Evolutionary conservation across 2,888 invertebrate genomes (phyloP).

Genomic region (Chaetogeoica ovagalla): DNA sequence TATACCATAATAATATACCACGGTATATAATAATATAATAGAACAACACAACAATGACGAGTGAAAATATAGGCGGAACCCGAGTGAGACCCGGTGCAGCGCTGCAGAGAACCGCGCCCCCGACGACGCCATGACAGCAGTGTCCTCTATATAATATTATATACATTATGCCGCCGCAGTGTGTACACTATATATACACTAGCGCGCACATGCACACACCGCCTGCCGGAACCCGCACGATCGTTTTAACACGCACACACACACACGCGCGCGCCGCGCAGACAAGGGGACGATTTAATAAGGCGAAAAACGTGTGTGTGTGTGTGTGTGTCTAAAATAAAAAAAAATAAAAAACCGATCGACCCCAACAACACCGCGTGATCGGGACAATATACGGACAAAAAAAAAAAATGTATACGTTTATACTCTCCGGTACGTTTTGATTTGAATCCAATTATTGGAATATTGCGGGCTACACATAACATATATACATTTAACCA

Average conservation of each 20-base stretch:
- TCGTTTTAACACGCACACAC: conserved; percentile 31
- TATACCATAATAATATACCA: no score
- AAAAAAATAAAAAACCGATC: conserved; percentile 41
- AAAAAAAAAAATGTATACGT: not conserved
- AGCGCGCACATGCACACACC: not conserved
- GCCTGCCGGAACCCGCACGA: conserved; percentile 26
- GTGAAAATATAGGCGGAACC: conserved; percentile 49
- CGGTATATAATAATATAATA: not conserved
- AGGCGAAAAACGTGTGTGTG: conserved; percentile 37
- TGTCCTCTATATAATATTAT: not conserved
- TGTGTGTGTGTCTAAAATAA: not conserved
- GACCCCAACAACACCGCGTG: conserved; percentile 17
- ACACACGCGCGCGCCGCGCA: not conserved
- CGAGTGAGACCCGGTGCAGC: not conserved
- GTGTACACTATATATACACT: not conserved
- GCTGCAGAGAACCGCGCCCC: conserved; percentile 37
- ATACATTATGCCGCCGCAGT: no score
- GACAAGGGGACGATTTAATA: conserved; percentile 44
- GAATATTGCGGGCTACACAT: not conserved
- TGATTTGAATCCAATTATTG: conserved; percentile 47
- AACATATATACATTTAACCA: not conserved
- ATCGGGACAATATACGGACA: not conserved
- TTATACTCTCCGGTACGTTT: not conserved
- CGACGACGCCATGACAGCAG: conserved; percentile 53
- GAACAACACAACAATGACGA: conserved; percentile 24